Percentiles rank a stretch among this genome's conserved stretches.
Evolutionary conservation across 1,140 invertebrate species (phyloP).

Genomic region (Plutomurus gul): DNA sequence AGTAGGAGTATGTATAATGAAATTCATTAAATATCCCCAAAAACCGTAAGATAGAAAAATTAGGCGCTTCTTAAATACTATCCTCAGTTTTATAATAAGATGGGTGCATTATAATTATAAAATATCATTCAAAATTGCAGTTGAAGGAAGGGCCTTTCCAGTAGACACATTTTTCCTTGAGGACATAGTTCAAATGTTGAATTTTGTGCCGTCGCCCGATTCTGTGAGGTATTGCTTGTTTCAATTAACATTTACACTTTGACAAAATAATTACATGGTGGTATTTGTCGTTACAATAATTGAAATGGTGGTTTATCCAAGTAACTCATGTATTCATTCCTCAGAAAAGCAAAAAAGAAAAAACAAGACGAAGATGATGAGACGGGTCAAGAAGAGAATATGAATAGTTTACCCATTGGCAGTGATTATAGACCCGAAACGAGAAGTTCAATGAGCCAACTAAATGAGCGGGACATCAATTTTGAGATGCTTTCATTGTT

Average conservation of each 20-base stretch:
- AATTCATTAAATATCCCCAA: no score
- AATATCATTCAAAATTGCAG: no score
- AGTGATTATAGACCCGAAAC: constrained; percentile 67
- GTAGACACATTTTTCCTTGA: constrained; percentile 62
- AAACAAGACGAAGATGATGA: constrained; percentile 68
- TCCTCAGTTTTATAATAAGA: no score
- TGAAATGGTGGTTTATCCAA: no score
- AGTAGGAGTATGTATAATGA: no score
- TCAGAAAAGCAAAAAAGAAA: constrained; percentile 61
- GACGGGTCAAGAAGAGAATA: constrained; percentile 71
- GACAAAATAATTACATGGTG: no score
- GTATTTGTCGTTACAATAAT: no score
- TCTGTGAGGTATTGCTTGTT: constrained; percentile 52
- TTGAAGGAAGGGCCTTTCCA: constrained; percentile 78
- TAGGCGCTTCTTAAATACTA: no score
- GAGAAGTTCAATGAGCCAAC: constrained; percentile 69
- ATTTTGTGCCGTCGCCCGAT: constrained; percentile 52
- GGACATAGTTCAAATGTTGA: constrained; percentile 46
- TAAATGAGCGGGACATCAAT: constrained; percentile 87
- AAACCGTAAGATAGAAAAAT: no score
- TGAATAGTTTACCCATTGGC: constrained; percentile 68
- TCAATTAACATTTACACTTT: not conserved
- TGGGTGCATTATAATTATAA: no score
- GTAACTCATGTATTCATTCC: not conserved
- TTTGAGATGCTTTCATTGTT: constrained; percentile 89